phyloP scores from a whole-genome alignment of 2,888 invertebrate species.

The Lysandra bellargus region DNA sequence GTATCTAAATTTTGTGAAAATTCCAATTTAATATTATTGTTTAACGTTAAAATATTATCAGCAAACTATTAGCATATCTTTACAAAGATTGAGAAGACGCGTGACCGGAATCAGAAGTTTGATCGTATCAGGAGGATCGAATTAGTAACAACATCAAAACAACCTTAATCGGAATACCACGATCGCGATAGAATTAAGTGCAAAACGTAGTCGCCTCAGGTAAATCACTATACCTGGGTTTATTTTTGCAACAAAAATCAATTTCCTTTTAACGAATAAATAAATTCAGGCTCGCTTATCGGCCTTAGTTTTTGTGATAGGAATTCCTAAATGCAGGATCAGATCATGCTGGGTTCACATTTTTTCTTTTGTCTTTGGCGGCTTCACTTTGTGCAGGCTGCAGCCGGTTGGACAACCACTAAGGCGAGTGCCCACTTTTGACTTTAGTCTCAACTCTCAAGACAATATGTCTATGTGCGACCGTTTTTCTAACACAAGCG shows the following conservation, averaged over 20 bases:
- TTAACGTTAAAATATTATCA: not conserved
- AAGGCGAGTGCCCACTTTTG: not conserved
- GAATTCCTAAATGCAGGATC: slow-evolving; percentile 30
- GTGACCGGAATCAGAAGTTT: slow-evolving; percentile 7
- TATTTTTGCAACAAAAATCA: slow-evolving; percentile 63
- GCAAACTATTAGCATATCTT: not conserved
- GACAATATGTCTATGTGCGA: not conserved
- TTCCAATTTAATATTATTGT: no score
- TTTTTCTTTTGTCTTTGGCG: slow-evolving; percentile 29
- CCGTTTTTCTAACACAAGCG: not conserved
- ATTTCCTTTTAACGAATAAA: slow-evolving; percentile 48
- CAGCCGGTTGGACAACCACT: slow-evolving; percentile 13
- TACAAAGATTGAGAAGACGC: not conserved
- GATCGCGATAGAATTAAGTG: slow-evolving; percentile 60
- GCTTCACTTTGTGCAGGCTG: slow-evolving; percentile 37
- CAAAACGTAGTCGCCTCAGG: slow-evolving; percentile 56
- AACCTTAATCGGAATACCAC: slow-evolving; percentile 51
- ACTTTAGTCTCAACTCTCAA: not conserved
- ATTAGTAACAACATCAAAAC: slow-evolving; percentile 32
- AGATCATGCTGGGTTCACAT: slow-evolving; percentile 24
- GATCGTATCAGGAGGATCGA: slow-evolving; percentile 29
- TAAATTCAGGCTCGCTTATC: slow-evolving; percentile 47
- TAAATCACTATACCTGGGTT: slow-evolving; percentile 65
- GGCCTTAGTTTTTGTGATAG: slow-evolving; percentile 27
- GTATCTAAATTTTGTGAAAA: no score